Base-by-base conservation (phyloP, 2,113 vertebrate species). In the Sclerurus mexicanus region DNA sequence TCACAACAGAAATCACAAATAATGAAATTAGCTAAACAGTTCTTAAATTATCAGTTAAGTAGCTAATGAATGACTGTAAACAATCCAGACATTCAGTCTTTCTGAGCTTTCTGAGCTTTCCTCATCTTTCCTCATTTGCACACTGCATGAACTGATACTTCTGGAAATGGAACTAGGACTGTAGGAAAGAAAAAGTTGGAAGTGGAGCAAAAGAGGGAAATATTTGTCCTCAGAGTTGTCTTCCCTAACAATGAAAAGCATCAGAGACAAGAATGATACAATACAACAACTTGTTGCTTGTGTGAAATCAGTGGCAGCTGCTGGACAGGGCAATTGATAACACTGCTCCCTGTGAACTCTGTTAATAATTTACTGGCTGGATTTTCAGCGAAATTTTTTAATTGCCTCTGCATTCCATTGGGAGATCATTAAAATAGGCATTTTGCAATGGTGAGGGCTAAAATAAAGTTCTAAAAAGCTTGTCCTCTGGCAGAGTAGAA, bases 371-470 rank as follows among this genome's bases (percentile, higher is more conserved):
- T 69, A 90, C 77, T 14, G 50, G 21, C 24, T 18, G 16, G 33
- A 39, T 92, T 90, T 94, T 77, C 86, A 84, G 64, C 8, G 86
- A 73, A 87, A 25, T 46, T 50, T 92, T 83, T 88, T 71, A 93
- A 69, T 50, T 90, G 18, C 33, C 27, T 80, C 7, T 74, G 18
- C 25, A 23, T 59, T 94, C 67, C 16, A 50, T 21, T 50, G 86
- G 19, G 72, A 92, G 42, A 55, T 92, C 55, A 84, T 90, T 90
- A 94, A 94, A 92, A 77, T 2, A 77, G 9, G 23, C 35, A 77
- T 83, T 95, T 94, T 73, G 24, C 82, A 90, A 33, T 63, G 85
- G 55, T 47, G 88, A 85, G 73, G 67, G 42, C 35, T 91, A 93
- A 94, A 93, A 88, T 4, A n/a, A 67, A 62, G n/a, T 74, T 95